Base-by-base conservation (phyloP, 2,888 invertebrate species). In the Melipona beecheii region DNA sequence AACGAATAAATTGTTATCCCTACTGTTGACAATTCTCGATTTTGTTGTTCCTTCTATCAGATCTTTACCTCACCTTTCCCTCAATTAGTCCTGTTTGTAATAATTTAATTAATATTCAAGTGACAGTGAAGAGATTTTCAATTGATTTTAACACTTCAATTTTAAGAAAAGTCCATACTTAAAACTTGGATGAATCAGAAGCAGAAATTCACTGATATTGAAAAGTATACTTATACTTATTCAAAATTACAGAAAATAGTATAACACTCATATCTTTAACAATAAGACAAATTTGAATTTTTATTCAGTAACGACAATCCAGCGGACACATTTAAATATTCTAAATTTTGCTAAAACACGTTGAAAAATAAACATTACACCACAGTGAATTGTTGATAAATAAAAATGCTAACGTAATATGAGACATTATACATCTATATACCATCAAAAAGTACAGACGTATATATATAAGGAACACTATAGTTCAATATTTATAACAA, bases 1-100 rank as follows among this genome's bases (percentile, higher is more conserved):
- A 17, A 70, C 15, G n/a, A 78, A 83, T 75, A 83, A 83, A 83
- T 69, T 83, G 76, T 83, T 83, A 83, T 43, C 17, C 68, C 9
- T 68, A 0, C 19, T 50, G 36, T 31, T 6, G 19, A 31, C 2
- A 5, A 4, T 21, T 6, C 21, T 21, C 2, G 21, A 36, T 4
- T 36, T 64, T 64, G 5, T 36, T 15, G n/a, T 24, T 24, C 4
- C 15, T 58, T 3, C 2, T 11, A 0, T 17, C 15, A 19, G 27
- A 31, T 31, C 36, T 36, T 36, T 36, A 36, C 36, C 36, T n/a
- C 15, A 4, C 36, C 3, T 50, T 13, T 27, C 5, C 27, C 5
- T 19, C 5, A 13, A 27, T 50, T 19, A 15, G 4, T 43, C 6
- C n/a, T 1, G 24, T 13, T 15, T 31, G 13, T 13, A 64, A n/a